A percentile compares a stretch with the other conserved stretches of the same genome.
Conservation (phyloP, 2,797 vertebrate genomes). For the Micrastur ruficollis region DNA sequence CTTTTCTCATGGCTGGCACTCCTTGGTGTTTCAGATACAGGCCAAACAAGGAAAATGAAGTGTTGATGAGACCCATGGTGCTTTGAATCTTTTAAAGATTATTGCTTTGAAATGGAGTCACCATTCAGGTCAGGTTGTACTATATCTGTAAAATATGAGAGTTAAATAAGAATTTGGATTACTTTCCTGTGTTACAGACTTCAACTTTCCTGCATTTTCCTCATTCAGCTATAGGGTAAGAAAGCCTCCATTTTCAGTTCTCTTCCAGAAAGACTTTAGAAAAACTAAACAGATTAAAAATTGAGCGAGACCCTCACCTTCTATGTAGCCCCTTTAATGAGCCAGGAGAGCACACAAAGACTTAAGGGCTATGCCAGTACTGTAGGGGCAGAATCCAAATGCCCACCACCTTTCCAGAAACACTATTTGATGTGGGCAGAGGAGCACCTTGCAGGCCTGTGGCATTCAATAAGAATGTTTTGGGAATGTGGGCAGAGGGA, state of each 20-base stretch:
- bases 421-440: not conserved
- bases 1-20: not conserved
- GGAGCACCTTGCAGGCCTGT: not conserved
- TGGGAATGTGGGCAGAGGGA: not conserved
- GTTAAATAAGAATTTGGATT: not conserved
- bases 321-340: not conserved
- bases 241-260: not conserved
- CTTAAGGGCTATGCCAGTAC: fast-evolving
- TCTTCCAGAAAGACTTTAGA: not conserved
- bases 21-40: not conserved
- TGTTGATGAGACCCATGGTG: not conserved
- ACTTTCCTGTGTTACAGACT: not conserved
- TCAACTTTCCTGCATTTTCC: not conserved
- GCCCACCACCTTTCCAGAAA: not conserved
- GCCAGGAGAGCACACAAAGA: not conserved
- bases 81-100: too few species aligned
- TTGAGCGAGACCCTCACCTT: not conserved
- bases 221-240: not conserved
- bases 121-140: not conserved
- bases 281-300: not conserved
- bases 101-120: not conserved
- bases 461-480: not conserved
- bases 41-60: not conserved
- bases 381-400: not conserved
- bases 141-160: not conserved